Conservation (phyloP, 1,140 invertebrate species). For the Nymphalis io region DNA sequence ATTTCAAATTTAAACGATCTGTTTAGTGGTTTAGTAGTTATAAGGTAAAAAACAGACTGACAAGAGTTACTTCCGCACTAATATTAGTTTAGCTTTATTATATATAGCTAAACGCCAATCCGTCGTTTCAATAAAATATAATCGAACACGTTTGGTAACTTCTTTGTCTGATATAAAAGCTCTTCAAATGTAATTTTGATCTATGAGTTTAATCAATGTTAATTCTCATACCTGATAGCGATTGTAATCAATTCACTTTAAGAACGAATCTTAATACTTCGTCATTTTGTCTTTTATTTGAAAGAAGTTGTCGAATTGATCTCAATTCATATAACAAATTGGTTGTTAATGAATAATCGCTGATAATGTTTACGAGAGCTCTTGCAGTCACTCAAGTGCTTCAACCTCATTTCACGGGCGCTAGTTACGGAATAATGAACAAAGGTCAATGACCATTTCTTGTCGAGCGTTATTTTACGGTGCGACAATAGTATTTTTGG, state of each 20-base stretch:
- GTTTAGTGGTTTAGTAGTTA: too few species aligned
- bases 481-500: background rate
- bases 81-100: too few species aligned
- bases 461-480: background rate
- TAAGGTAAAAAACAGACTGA: too few species aligned
- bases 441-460: background rate
- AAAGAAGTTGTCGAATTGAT: background rate
- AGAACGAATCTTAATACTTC: background rate
- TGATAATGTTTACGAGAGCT: background rate
- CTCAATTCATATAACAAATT: background rate
- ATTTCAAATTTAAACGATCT: too few species aligned
- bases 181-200: too few species aligned
- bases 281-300: background rate
- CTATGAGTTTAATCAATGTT: slow-evolving; percentile 1
- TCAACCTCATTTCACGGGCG: slow-evolving; percentile 9
- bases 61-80: too few species aligned
- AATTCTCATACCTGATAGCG: background rate
- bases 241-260: background rate
- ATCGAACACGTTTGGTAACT: too few species aligned
- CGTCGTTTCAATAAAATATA: too few species aligned
- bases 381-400: background rate
- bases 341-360: background rate
- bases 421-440: slow-evolving; percentile 6
- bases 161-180: too few species aligned
- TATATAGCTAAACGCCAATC: too few species aligned